Percentiles rank a stretch among this genome's conserved stretches.
Evolutionary conservation across 1,140 invertebrate genomes (phyloP).

Genomic region (Lucilia sericata): DNA sequence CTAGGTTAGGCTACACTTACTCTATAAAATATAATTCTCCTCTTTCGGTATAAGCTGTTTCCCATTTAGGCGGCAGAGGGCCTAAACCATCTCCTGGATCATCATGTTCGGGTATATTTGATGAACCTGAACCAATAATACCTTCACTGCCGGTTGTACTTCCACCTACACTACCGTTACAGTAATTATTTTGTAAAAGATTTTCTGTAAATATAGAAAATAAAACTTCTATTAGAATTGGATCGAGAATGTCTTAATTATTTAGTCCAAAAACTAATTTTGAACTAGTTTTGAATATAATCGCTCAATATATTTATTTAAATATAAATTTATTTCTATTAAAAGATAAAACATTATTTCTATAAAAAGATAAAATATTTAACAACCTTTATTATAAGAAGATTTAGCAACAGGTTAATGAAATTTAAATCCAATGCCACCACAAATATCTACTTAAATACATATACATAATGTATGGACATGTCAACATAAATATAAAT

Average conservation of each 20-base stretch:
- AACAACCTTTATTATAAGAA: neutral
- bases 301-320: no score
- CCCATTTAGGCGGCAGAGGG: slow-evolving; percentile 94
- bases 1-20: slow-evolving; percentile 71
- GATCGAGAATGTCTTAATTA: no score
- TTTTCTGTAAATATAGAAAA: slow-evolving; percentile 36
- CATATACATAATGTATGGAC: no score
- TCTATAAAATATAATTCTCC: slow-evolving; percentile 98
- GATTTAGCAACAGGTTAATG: slow-evolving; percentile 11
- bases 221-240: no score
- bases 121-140: slow-evolving; percentile 20
- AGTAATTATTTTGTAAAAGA: slow-evolving; percentile 53
- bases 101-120: slow-evolving; percentile 48
- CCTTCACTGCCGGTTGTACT: slow-evolving; percentile 58
- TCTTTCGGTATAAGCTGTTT: slow-evolving; percentile 95
- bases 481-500: neutral
- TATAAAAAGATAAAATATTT: no score
- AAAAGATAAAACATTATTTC: no score
- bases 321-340: no score
- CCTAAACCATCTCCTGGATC: slow-evolving; percentile 75
- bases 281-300: no score
- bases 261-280: no score
- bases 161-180: slow-evolving; percentile 53
- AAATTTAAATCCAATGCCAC: neutral
- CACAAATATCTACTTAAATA: neutral